Base-by-base conservation (phyloP, 2,113 vertebrate species). In the Empidonax traillii region DNA sequence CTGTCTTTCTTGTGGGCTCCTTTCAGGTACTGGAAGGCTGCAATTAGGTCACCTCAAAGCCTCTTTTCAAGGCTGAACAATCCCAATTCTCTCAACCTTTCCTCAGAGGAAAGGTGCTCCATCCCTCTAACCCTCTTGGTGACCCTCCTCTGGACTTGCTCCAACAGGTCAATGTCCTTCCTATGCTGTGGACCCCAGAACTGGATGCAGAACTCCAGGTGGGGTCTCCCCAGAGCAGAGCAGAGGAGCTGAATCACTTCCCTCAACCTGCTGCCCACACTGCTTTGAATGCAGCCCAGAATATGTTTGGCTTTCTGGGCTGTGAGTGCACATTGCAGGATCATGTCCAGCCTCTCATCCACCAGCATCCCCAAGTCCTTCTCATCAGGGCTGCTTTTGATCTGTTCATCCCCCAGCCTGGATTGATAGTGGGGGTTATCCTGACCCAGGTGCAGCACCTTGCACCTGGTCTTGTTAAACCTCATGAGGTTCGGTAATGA, bases 291-390 rank as follows among this genome's bases (percentile, higher is more conserved):
- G 35, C n/a, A 62, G 14, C n/a, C 21, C 63, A 62, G 63, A 14
- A 3, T 30, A 31, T 0, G 0, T 55, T 69, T 76, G 55, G 9
- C 25, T 69, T 2, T 83, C 47, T 6, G 2, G 17, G 14, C 47
- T 69, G 17, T 3, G 3, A 31, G 71, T 12, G 1, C 41, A 23
- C 55, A 19, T 9, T 19, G 25, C 47, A 3, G 4, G 41, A 25
- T 13, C 30, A 49, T 8, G 14, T 63, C 41, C 79, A 69, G 25
- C 6, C 31, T 63, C 35, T 76, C 55, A 62, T 0, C 14, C 55
- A 31, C 39, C n/a, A 31, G 63, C n/a, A 35, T 2, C 8, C 8
- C n/a, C 14, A 41, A 25, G 17, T 41, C n/a, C 39, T 62, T 46
- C 46, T 35, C 0, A 0, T 30, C 41, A 23, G 9, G 9, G 56